A percentile compares a stretch with the other conserved stretches of the same genome.
phyloP scores from a whole-genome alignment of 2,888 invertebrate genomes.

The Amiota mariae region DNA sequence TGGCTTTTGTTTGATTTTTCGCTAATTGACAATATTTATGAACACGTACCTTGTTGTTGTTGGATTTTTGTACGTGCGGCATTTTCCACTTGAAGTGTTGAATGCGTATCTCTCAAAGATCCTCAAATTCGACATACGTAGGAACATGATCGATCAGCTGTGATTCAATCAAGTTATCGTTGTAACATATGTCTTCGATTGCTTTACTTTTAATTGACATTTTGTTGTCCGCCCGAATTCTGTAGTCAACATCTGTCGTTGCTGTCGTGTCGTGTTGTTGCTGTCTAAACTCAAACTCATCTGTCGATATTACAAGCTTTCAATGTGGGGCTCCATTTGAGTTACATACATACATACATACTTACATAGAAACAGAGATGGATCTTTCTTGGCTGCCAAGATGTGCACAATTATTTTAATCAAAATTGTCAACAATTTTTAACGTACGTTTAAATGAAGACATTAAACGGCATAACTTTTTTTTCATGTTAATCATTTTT shows the following conservation, averaged over 20 bases:
- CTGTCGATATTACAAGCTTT: constrained; percentile 50
- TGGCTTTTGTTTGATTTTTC: constrained; percentile 33
- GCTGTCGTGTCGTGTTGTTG: background rate
- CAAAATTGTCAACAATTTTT: constrained; percentile 64
- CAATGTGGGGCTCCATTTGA: constrained; percentile 32
- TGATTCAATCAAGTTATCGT: background rate
- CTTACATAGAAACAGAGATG: background rate
- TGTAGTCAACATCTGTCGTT: background rate
- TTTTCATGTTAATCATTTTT: no score
- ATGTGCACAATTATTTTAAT: constrained; percentile 67
- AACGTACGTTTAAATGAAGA: constrained; percentile 60
- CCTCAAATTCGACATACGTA: no score
- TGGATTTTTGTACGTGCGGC: constrained; percentile 48
- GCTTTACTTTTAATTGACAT: constrained; percentile 30
- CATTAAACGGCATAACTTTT: constrained; percentile 45
- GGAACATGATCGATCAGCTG: no score
- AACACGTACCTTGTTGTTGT: constrained; percentile 59
- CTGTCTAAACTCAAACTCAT: constrained; percentile 57
- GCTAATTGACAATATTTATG: constrained; percentile 71
- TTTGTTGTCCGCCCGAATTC: constrained; percentile 3
- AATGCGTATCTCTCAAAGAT: no score
- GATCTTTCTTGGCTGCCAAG: background rate
- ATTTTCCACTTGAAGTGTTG: constrained; percentile 27
- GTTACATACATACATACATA: background rate
- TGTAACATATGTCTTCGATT: background rate